These are phyloP conservation scores for Porphyrio hochstetteri DNA, from an alignment of 2,113 vertebrate species.

Conservation along the genomic window DNA sequence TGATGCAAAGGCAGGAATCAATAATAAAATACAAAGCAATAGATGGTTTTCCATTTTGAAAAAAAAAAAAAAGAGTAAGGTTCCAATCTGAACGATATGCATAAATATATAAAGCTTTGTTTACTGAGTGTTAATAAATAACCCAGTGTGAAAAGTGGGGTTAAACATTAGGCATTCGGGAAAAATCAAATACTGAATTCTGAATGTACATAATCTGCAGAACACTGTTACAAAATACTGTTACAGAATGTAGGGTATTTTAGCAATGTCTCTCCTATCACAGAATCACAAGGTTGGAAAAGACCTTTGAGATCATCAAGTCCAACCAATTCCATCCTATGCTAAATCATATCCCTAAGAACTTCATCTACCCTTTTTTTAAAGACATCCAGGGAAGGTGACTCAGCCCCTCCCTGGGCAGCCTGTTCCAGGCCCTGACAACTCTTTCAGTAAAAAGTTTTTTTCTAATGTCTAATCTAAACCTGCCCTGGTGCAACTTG, in stretches of 20 bases:
- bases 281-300: no score
- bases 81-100: not conserved
- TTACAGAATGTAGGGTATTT: not conserved
- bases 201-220: not conserved
- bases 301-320: no score
- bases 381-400: no score
- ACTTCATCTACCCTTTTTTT: no score
- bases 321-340: no score
- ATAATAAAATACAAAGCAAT: slow-evolving; percentile 42
- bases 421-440: no score
- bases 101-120: slow-evolving; percentile 13
- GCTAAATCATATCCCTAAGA: no score
- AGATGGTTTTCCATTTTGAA: slow-evolving; percentile 45
- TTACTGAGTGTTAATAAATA: slow-evolving; percentile 59
- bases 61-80: not conserved
- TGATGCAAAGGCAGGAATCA: slow-evolving; percentile 46
- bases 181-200: slow-evolving; percentile 22
- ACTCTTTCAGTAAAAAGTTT: no score
- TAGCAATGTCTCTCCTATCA: not conserved
- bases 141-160: slow-evolving; percentile 37
- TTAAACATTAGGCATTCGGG: slow-evolving; percentile 68
- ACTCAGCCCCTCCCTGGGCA: no score
- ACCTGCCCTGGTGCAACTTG: no score
- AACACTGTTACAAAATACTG: not conserved
- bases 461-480: no score